Conservation (phyloP, 2,113 vertebrate species). For the Picathartes gymnocephalus region DNA sequence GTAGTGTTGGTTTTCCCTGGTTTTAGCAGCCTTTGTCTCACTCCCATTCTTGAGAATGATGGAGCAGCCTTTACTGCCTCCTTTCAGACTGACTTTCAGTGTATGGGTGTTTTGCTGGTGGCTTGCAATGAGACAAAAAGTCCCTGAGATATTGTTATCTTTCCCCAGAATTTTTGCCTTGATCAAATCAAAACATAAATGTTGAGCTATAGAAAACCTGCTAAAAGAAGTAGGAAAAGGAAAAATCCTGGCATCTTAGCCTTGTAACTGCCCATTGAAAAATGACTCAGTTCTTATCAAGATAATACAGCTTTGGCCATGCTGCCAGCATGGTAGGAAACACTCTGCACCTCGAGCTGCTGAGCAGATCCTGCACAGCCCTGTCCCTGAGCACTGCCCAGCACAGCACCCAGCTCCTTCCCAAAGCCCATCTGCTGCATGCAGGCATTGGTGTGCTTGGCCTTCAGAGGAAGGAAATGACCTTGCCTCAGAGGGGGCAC, state of each 20-base stretch:
- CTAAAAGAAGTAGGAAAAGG: not conserved
- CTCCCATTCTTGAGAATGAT: not conserved
- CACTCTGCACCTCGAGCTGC: not conserved
- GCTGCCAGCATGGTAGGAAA: not conserved
- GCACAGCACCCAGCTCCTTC: not conserved
- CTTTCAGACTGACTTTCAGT: not conserved
- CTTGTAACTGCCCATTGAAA: not conserved
- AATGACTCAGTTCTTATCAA: not conserved
- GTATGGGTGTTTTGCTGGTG: not conserved
- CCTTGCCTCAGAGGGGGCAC: not conserved
- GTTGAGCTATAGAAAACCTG: not conserved
- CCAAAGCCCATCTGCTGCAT: not conserved
- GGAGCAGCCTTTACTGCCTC: not conserved
- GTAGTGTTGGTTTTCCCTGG: not conserved
- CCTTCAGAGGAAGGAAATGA: slow-evolving; percentile 42
- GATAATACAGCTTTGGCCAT: not conserved
- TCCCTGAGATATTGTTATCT: not conserved
- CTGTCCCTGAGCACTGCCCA: not conserved
- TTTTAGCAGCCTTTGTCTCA: not conserved
- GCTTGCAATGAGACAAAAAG: not conserved
- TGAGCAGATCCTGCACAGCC: not conserved
- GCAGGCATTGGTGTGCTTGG: not conserved
- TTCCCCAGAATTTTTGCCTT: not conserved
- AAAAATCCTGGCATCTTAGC: not conserved
- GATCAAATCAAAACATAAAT: not conserved